Conservation (phyloP, 2,113 vertebrate genomes). For the Channa maculata region DNA sequence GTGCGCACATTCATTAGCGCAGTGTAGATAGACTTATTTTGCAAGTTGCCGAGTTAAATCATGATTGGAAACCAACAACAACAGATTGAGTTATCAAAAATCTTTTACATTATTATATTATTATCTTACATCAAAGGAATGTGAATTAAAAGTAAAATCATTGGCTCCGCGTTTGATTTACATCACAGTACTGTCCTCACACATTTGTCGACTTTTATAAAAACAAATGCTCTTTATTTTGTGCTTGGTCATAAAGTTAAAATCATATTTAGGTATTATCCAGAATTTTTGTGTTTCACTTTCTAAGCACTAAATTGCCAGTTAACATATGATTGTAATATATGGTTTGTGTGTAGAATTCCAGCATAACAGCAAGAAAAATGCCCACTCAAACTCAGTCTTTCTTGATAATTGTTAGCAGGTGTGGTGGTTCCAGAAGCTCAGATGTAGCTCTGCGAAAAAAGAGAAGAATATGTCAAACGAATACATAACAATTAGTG, state of each 20-base stretch:
- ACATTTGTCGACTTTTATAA: too few species aligned
- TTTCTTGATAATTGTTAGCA: constrained; percentile 50
- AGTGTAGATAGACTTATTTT: constrained; percentile 13
- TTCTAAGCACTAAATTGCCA: background rate
- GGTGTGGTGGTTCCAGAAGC: constrained; percentile 37
- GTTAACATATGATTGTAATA: background rate
- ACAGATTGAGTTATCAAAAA: background rate
- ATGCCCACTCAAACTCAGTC: constrained; percentile 35
- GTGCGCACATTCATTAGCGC: background rate
- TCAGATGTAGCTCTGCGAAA: background rate
- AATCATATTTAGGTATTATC: too few species aligned
- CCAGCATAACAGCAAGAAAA: background rate
- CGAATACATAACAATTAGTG: too few species aligned
- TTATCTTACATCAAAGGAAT: too few species aligned
- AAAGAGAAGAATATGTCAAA: too few species aligned
- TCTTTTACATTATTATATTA: background rate
- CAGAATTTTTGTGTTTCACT: background rate
- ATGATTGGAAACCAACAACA: background rate
- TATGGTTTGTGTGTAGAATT: constrained; percentile 3
- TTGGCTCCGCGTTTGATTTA: too few species aligned
- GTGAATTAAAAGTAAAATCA: too few species aligned
- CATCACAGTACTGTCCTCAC: too few species aligned
- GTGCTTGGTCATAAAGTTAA: too few species aligned
- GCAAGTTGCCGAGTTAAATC: constrained; percentile 5
- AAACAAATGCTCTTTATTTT: too few species aligned